Base-by-base conservation (phyloP, 2,888 invertebrate species). In the Sepioteuthis lessoniana region DNA sequence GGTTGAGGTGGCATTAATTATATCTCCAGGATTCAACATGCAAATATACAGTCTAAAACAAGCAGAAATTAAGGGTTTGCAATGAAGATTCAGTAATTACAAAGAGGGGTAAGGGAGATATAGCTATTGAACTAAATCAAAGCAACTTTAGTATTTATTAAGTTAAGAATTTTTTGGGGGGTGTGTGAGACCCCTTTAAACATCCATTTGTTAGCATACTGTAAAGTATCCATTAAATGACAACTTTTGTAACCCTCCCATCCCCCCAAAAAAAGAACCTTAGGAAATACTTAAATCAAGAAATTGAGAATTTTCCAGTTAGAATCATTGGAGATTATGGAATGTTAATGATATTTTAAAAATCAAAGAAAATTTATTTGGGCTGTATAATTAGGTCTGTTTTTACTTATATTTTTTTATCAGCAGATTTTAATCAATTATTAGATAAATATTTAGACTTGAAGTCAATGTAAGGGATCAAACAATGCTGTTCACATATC, bases 1-100 rank as follows among this genome's bases (percentile, higher is more conserved):
- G 76, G 10, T 8, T 1, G n/a, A 13, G n/a, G 13, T 16, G 16
- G n/a, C 4, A 16, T 13, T 35, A 76, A 76, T n/a, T n/a, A 35
- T n/a, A 76, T 76, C n/a, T 76, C 76, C 76, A 91, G 31, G n/a
- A 47, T 91, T 38, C 42, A 91, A 42, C 42, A 46, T 91, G 91
- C 91, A 91, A 91, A 91, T 46, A 46, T 25, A 31, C 31, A 35
- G 47, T 47, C 42, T 42, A 42, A 42, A 46, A 91, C 91, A 91
- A n/a, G 42, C n/a, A 91, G 16, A 16, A 47, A 42, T 91, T 8
- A 46, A 38, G 42, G 35, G 91, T 47, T 46, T 47, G 47, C 38
- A 91, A 5, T 38, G 42, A 47, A 21, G 16, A 91, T 91, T 91
- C 42, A 47, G n/a, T 31, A 76, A 76, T n/a, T n/a, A 76, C 5